A percentile compares a stretch with the other conserved stretches of the same genome.
Evolutionary conservation across 2,888 invertebrate genomes (phyloP).

Genomic region (Trilocha varians): DNA sequence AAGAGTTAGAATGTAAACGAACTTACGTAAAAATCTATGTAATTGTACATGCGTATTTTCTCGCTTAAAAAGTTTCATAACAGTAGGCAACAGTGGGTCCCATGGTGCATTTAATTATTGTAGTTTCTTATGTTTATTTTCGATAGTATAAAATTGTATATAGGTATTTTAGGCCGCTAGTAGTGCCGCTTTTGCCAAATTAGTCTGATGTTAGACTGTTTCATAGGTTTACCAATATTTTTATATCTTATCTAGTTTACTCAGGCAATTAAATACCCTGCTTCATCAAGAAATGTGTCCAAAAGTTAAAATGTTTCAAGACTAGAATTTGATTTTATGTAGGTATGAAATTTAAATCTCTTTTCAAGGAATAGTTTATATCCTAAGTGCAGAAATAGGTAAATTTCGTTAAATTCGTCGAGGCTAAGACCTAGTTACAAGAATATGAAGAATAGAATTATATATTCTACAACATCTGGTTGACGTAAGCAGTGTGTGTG

Average conservation of each 20-base stretch:
- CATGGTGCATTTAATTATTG: constrained; percentile 39
- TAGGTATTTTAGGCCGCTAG: constrained; percentile 6
- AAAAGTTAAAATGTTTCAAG: constrained; percentile 56
- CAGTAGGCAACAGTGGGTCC: constrained; percentile 55
- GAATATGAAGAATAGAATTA: too few species aligned
- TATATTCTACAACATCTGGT: too few species aligned
- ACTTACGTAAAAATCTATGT: constrained; percentile 25
- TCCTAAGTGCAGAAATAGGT: constrained; percentile 1
- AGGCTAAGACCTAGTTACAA: not conserved
- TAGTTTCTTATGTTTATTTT: constrained; percentile 21
- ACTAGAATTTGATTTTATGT: constrained; percentile 25
- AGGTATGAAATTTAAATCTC: constrained; percentile 19
- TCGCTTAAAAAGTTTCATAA: constrained; percentile 30
- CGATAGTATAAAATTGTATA: constrained; percentile 7
- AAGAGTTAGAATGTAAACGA: constrained; percentile 19
- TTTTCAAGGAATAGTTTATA: constrained; percentile 9
- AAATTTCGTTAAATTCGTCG: constrained; percentile 5
- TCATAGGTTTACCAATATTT: constrained; percentile 21
- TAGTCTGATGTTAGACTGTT: constrained; percentile 5
- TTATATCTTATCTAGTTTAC: constrained; percentile 41
- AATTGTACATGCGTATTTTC: constrained; percentile 29
- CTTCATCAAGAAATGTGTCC: constrained; percentile 51
- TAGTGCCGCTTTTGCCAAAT: constrained; percentile 8
- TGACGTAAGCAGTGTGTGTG: too few species aligned
- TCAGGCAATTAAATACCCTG: constrained; percentile 65